Evolutionary conservation across 2,797 vertebrate species (phyloP), one percentile per base, ranked within the genome.

Genomic region (Podarcis siculus): DNA sequence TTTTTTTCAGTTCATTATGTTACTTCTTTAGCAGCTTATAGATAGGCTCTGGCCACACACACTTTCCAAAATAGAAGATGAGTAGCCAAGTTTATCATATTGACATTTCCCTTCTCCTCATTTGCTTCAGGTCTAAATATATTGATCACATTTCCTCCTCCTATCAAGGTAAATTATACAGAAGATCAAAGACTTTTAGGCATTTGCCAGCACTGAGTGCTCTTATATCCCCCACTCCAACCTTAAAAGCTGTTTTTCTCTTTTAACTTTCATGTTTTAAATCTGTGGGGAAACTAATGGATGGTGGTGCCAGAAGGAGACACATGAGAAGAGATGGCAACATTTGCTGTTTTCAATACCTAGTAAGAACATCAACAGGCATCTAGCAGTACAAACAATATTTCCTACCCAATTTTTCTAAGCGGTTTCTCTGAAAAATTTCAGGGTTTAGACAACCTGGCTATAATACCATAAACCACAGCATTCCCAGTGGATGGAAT

Each of bases 321-420:
- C 19, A 42, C 19, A n/a, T n/a, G 32, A 83, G 75, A 58, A 2
- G 8, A 15, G 61, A 39, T 77, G 55, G 15, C 67, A 55, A 37
- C 21, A 23, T 83, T 87, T 82, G 39, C 55, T 83, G 80, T 69
- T 87, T 88, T 83, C 80, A 35, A 0, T 85, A 66, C 58, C 83
- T 77, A 64, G 55, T 76, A 35, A 49, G 86, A 42, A 66, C 32
- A 49, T 82, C 67, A 80, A 77, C 86, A 88, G 42, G 83, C 86
- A 78, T 78, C 81, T 83, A 69, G 30, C 42, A 83, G 61, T 49
- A 87, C 77, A 87, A 87, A 78, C 39, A 78, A 82, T 77, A 77
- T 88, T 88, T 55, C 84, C 80, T 58, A 75, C 32, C 64, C 30
- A 83, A 71, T 88, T 83, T 88, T 83, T 66, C 35, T 83, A 64